These are phyloP conservation scores for Hoplostethus mediterraneus DNA, from an alignment of 2,797 vertebrate species.

Conservation along the genomic window DNA sequence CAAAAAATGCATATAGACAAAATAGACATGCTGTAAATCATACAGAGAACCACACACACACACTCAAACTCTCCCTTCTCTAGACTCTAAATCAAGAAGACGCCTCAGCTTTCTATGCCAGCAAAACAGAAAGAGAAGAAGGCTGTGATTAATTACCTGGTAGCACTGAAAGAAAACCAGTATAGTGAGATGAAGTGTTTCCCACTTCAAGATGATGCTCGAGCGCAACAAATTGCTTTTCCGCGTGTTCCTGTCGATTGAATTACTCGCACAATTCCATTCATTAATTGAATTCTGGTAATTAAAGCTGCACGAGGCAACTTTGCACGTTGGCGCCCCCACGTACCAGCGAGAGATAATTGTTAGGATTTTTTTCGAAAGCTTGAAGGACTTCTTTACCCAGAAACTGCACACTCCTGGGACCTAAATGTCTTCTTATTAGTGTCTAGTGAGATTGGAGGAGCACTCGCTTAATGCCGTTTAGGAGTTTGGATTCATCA, in stretches of 20 bases:
- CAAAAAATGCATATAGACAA: too few species aligned
- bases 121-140: not conserved
- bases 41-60: not conserved
- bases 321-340: not conserved
- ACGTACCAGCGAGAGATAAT: not conserved
- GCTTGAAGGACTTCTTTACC: not conserved
- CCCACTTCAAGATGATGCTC: not conserved
- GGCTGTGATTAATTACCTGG: not conserved
- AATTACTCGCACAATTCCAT: not conserved
- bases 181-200: not conserved
- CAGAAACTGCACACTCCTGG: not conserved
- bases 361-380: not conserved
- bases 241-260: not conserved
- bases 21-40: too few species aligned
- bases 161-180: not conserved
- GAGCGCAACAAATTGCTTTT: not conserved
- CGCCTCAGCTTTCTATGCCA: constrained; percentile 1
- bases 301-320: not conserved
- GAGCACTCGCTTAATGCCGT: too few species aligned
- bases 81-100: constrained; percentile 11
- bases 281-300: not conserved
- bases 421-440: too few species aligned
- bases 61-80: not conserved
- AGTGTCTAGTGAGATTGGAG: too few species aligned
- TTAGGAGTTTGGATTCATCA: too few species aligned